Percentiles rank a stretch among this genome's conserved stretches.
Evolutionary conservation across 2,113 vertebrate genomes (phyloP).

Genomic region (Zosterops lateralis): DNA sequence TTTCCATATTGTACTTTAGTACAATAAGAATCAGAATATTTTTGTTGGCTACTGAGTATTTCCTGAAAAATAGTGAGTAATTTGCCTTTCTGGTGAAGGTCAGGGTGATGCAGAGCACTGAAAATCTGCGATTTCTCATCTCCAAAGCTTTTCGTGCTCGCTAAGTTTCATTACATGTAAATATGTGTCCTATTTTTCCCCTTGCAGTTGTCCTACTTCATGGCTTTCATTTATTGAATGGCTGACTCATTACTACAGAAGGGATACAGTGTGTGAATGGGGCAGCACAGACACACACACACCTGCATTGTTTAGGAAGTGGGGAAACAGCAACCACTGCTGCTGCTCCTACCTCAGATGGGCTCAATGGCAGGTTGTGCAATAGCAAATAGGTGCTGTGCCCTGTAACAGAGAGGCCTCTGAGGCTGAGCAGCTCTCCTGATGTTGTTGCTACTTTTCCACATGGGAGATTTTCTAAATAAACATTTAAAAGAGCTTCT

Average conservation of each 20-base stretch:
- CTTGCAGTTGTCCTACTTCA: not conserved
- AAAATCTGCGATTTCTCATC: not conserved
- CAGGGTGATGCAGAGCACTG: not conserved
- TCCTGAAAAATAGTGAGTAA: not conserved
- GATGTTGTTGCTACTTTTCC: conserved; percentile 9
- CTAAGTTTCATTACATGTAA: not conserved
- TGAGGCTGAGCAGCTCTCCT: not conserved
- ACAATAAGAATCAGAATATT: not conserved
- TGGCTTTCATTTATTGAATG: not conserved
- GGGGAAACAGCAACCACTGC: not conserved
- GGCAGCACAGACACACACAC: not conserved
- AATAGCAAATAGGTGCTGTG: not conserved
- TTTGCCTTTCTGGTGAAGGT: not conserved
- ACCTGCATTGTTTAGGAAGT: not conserved
- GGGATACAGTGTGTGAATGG: not conserved
- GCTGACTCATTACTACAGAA: not conserved
- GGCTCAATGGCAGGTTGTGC: not conserved
- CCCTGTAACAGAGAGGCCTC: not conserved
- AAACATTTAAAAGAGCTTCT: conserved; percentile 53
- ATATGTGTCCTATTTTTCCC: not conserved
- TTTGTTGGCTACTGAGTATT: not conserved
- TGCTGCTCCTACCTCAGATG: not conserved
- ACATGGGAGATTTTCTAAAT: conserved; percentile 49
- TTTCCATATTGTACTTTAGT: not conserved
- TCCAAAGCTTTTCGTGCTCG: not conserved